Evolutionary conservation across 2,888 invertebrate genomes (phyloP), one percentile per base, ranked within the genome.

Genomic region (Agriopis leucophaearia): DNA sequence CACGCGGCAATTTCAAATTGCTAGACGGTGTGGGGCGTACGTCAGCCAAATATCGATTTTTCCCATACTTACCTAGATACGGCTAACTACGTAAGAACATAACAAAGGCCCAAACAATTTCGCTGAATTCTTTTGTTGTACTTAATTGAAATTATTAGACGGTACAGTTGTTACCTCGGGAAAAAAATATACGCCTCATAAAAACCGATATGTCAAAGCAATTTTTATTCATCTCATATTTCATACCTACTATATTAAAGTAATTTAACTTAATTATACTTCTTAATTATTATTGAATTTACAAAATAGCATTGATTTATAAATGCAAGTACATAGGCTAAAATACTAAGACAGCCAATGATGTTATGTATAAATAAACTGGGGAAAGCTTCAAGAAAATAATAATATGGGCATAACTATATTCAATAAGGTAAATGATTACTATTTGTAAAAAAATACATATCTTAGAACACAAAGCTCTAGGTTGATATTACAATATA

Each of bases 1-100:
- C 78, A 79, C 87, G 93, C 94, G 94, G 89, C 90, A 94, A 92
- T 90, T 94, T 93, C 88, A 92, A 94, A 92, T 81, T 81, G 77
- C 73, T 71, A 82, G 81, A 81, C 82, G 81, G 78, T 78, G 79
- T 79, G 79, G 78, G 80, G 79, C 61, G 81, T 85, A 90, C 90
- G 90, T 90, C 91, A 91, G 86, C 81, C 78, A 71, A 78, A 77
- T 89, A 91, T 90, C 84, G 91, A 91, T 90, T 90, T 88, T 86
- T 81, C 70, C 16, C 61, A 65, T 55, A 66, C 55, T 62, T 69
- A 27, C 27, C 27, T 27, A 27, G 27, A 27, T 27, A 27, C 27
- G 27, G 27, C 27, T 27, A 27, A 27, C 27, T 27, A 27, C 27
- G 27, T 27, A 64, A 18, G 57, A 35, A 51, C 51, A 42, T 12